Conservation (phyloP, 2,797 vertebrate genomes). For the Malurus splendens region DNA sequence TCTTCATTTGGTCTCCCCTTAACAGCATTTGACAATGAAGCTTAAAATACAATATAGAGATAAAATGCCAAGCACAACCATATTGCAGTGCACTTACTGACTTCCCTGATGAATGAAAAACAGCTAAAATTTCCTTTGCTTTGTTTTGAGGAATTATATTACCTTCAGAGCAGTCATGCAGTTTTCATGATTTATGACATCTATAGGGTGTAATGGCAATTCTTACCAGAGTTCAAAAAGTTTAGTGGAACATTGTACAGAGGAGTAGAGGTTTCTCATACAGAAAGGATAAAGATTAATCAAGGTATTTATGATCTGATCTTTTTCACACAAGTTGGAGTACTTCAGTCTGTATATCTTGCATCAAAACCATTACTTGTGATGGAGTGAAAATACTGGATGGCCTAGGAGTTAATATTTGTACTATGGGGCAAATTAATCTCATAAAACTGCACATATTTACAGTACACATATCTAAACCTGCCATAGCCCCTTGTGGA, state of each 20-base stretch:
- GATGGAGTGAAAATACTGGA: neutral
- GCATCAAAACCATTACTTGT: neutral
- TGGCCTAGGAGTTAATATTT: neutral
- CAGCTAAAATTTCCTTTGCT: neutral
- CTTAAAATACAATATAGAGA: neutral
- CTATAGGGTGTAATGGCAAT: neutral
- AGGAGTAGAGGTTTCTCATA: neutral
- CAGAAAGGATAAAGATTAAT: neutral
- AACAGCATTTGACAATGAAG: neutral
- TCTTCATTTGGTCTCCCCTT: conserved; percentile 4
- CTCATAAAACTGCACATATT: neutral
- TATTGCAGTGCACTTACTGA: neutral
- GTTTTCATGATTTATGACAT: neutral
- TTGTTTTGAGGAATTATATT: neutral
- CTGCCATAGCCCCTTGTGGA: neutral
- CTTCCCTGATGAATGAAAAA: neutral
- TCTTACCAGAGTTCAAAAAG: neutral
- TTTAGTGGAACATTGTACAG: neutral
- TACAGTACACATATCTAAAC: neutral
- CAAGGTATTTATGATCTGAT: neutral
- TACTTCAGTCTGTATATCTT: neutral
- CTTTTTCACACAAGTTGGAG: neutral
- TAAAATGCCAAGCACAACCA: neutral
- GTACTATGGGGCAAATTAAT: neutral
- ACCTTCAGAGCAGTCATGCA: neutral